A percentile compares a stretch with the other conserved stretches of the same genome.
These are phyloP conservation scores for Phlogophora meticulosa DNA, from an alignment of 2,888 invertebrate genomes.

Conservation along the genomic window DNA sequence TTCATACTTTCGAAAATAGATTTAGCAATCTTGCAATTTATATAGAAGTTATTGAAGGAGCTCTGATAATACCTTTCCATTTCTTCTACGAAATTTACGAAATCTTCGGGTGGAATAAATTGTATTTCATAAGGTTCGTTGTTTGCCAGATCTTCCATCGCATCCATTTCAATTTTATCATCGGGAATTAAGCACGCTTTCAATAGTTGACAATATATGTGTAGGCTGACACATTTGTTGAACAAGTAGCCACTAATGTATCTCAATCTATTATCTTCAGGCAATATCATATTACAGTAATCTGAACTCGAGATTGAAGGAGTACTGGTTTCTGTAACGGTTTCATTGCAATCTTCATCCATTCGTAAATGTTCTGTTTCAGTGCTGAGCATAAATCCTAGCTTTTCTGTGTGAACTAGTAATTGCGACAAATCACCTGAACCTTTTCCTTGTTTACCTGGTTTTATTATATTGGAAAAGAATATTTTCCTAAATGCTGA, in stretches of 20 bases:
- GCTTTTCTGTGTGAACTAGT: constrained; percentile 50
- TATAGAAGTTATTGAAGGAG: constrained; percentile 41
- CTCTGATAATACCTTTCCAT: constrained; percentile 46
- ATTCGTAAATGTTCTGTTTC: constrained; percentile 35
- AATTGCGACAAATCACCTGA: constrained; percentile 42
- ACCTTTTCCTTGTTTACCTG: constrained; percentile 47
- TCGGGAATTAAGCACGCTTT: constrained; percentile 19
- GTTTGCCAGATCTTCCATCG: constrained; percentile 10
- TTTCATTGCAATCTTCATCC: constrained; percentile 37
- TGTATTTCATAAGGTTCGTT: neutral
- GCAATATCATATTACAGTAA: constrained; percentile 48
- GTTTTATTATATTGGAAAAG: constrained; percentile 51
- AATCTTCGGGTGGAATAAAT: constrained; percentile 10
- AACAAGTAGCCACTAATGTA: constrained; percentile 38
- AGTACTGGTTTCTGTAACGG: constrained; percentile 23
- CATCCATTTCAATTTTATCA: constrained; percentile 7
- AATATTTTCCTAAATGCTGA: constrained; percentile 52
- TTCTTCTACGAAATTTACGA: constrained; percentile 36
- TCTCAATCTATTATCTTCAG: constrained; percentile 34
- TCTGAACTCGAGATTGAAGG: constrained; percentile 43
- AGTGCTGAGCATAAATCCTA: constrained; percentile 35
- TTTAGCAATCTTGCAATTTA: constrained; percentile 32
- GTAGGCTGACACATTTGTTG: constrained; percentile 36
- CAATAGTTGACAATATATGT: constrained; percentile 34
- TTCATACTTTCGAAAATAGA: constrained; percentile 48